Conservation (phyloP, 2,888 invertebrate species). For the Harpalus rubripes region DNA sequence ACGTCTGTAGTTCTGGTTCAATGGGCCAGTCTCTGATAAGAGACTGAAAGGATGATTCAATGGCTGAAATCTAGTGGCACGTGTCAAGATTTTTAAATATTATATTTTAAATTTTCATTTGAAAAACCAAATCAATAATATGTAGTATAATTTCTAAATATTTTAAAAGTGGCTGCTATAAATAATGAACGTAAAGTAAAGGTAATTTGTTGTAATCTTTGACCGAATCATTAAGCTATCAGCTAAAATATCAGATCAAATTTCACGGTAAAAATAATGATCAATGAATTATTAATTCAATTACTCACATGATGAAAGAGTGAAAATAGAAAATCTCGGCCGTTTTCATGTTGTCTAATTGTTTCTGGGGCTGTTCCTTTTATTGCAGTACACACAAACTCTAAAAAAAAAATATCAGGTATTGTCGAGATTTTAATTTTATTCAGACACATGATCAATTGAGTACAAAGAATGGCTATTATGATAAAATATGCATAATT, state of each 20-base stretch:
- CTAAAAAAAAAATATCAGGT: slow-evolving; percentile 68
- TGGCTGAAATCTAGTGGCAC: no score
- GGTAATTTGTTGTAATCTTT: slow-evolving; percentile 1
- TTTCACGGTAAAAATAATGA: not conserved
- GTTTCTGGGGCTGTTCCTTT: slow-evolving; percentile 75
- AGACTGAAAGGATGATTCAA: no score
- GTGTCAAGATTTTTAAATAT: no score
- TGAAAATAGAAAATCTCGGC: slow-evolving; percentile 79
- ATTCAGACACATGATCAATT: not conserved
- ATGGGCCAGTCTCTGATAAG: no score
- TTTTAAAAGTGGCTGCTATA: not conserved
- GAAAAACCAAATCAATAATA: not conserved
- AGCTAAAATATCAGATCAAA: not conserved
- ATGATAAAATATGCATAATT: not conserved
- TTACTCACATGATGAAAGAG: slow-evolving; percentile 80
- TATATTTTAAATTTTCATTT: not conserved
- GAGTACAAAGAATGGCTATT: not conserved
- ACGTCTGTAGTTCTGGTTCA: no score
- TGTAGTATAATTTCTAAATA: not conserved
- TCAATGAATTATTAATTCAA: slow-evolving; percentile 40
- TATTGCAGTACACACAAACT: slow-evolving; percentile 73
- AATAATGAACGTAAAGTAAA: not conserved
- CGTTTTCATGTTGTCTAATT: slow-evolving; percentile 77
- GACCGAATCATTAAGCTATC: not conserved
- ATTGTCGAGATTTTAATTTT: not conserved